Conservation (phyloP, 2,888 invertebrate species). For the Cistogaster globosa region DNA sequence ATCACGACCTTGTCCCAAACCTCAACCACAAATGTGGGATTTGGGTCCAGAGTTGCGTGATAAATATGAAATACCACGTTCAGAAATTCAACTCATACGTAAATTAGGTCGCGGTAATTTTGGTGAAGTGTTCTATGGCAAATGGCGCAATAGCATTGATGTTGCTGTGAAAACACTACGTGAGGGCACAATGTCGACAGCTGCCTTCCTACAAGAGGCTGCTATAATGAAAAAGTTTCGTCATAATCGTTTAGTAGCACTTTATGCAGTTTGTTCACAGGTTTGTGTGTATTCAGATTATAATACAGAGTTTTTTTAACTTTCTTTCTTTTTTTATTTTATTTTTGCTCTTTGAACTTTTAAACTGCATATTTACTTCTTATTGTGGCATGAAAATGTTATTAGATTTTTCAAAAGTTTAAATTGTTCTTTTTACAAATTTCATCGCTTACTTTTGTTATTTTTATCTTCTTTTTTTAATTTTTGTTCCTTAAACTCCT, state of each 20-base stretch:
- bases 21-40: constrained; percentile 98
- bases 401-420: constrained; percentile 42
- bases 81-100: constrained; percentile 92
- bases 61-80: constrained; percentile 97
- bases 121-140: constrained; percentile 98
- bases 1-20: constrained; percentile 96
- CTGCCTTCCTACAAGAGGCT: constrained; percentile 98
- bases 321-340: constrained; percentile 19
- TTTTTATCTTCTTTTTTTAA: constrained; percentile 10
- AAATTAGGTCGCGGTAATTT: constrained; percentile 99
- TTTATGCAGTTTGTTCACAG: constrained; percentile 96
- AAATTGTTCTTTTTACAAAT: constrained; percentile 14
- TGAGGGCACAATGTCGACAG: constrained; percentile 98
- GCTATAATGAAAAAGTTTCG: constrained; percentile 99
- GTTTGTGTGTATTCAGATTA: constrained; percentile 71
- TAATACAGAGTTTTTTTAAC: background rate
- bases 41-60: constrained; percentile 96
- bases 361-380: constrained; percentile 39
- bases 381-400: constrained; percentile 53
- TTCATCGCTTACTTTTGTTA: constrained; percentile 11
- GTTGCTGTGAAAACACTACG: constrained; percentile 98
- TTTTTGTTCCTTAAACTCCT: background rate
- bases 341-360: constrained; percentile 45
- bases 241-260: constrained; percentile 96
- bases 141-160: constrained; percentile 97